Evolutionary conservation across 2,888 invertebrate species (phyloP), one percentile per base, ranked within the genome.

Genomic region (Tenodera sinensis): DNA sequence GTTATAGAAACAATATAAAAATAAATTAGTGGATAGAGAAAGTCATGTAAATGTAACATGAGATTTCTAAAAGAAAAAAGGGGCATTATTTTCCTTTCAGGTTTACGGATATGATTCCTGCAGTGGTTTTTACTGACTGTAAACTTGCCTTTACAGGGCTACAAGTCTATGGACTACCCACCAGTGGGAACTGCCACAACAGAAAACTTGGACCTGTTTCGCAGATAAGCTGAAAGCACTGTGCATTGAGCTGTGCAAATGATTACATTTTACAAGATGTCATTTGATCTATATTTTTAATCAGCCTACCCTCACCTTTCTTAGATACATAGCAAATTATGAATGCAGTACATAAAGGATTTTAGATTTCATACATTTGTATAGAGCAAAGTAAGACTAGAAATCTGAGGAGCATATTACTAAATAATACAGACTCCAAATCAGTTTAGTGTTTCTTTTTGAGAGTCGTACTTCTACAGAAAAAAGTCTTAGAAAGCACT

Each of bases 131-230:
- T 71, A 71, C 54, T 71, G 25, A 71, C 54, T 71, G 54, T 54
- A 71, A 71, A 71, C 54, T 71, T 71, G 54, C 54, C 54, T 71
- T 71, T 71, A 71, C 54, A 71, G 54, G 89, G 85, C 87, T 89
- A 89, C 89, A 89, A 88, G 42, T 89, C 89, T 12, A 89, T 89
- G 89, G 89, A 89, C 28, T 89, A 85, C 30, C 89, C 89, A 54
- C 54, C 54, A 20, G 54, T 71, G 4, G 54, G 20, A 71, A 71
- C 54, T 1, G 20, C 54, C 20, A 81, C 82, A 25, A 88, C 85
- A 47, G 89, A 85, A 81, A 88, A 85, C 71, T 88, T 85, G 27
- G 89, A 89, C 54, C 83, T 89, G 42, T 89, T 88, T 71, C 85
- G 83, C 83, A 88, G 87, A 87, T 87, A 87, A 82, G 54, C 54